These are phyloP conservation scores for Neotoxoptera formosana DNA, from an alignment of 1,140 invertebrate genomes.

Conservation along the genomic window DNA sequence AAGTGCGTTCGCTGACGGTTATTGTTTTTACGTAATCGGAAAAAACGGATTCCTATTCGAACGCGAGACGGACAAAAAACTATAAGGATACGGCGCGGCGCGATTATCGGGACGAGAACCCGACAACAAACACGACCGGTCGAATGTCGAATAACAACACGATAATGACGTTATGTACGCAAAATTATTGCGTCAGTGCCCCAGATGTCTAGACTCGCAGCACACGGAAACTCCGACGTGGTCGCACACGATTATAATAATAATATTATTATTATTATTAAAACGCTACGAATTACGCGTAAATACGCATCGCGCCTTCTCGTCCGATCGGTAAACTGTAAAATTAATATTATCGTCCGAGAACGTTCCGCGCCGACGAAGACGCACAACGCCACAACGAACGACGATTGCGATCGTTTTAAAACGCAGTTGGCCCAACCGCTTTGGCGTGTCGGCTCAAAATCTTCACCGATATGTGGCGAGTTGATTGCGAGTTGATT, in stretches of 20 bases:
- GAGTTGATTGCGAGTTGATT: too few species aligned
- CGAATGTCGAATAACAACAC: neutral
- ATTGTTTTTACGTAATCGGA: neutral
- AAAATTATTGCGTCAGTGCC: neutral
- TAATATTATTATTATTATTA: neutral
- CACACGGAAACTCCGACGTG: neutral
- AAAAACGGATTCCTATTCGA: neutral
- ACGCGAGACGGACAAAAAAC: neutral
- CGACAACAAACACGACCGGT: neutral
- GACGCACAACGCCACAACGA: too few species aligned
- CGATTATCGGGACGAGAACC: neutral
- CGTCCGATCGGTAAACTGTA: neutral
- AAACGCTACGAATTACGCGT: neutral
- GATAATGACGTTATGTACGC: neutral
- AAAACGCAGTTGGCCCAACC: too few species aligned
- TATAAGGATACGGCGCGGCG: neutral
- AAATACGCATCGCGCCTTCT: constrained; percentile 7
- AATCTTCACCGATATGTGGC: too few species aligned
- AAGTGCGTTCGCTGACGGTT: neutral
- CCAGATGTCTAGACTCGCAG: neutral
- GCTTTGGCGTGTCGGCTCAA: too few species aligned
- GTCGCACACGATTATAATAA: neutral
- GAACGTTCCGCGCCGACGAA: neutral
- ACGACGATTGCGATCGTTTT: neutral
- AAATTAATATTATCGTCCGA: neutral